These are phyloP conservation scores for Ectemnius cavifrons DNA, from an alignment of 2,888 invertebrate species.

Conservation along the genomic window DNA sequence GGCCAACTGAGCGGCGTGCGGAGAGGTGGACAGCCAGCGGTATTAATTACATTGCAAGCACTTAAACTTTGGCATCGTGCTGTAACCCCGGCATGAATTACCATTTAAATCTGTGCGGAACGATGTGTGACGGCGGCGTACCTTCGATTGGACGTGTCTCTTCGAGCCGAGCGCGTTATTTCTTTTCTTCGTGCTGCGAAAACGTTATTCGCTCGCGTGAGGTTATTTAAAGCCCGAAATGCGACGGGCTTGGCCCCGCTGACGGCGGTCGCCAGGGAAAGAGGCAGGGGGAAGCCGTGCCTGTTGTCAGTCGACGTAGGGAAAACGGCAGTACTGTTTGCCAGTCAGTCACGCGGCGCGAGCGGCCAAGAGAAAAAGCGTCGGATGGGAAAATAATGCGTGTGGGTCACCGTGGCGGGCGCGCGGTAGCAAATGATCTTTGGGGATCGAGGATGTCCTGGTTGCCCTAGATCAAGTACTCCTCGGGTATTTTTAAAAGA, in stretches of 20 bases:
- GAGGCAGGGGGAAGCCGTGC: too few species aligned
- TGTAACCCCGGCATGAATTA: constrained; percentile 34
- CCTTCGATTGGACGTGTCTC: background rate
- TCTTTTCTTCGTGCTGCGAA: constrained; percentile 12
- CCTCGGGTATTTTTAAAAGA: constrained; percentile 71
- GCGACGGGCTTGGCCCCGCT: constrained; percentile 3
- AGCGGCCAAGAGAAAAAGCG: too few species aligned
- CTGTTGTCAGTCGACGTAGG: too few species aligned
- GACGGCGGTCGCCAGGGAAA: too few species aligned
- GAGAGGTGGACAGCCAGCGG: constrained; percentile 6
- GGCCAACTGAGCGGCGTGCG: background rate
- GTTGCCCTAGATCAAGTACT: constrained; percentile 76
- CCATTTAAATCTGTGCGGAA: constrained; percentile 6
- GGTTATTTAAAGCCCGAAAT: constrained; percentile 40
- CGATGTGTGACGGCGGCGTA: background rate
- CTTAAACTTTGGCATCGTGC: constrained; percentile 14
- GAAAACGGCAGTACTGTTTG: too few species aligned
- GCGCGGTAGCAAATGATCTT: background rate
- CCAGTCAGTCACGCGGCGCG: too few species aligned
- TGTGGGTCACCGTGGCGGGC: too few species aligned
- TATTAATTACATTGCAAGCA: constrained; percentile 24
- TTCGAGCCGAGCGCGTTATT: background rate
- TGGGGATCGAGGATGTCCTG: constrained; percentile 68
- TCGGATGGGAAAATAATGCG: too few species aligned
- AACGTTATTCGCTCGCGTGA: constrained; percentile 15